Percentiles rank a stretch among this genome's conserved stretches.
phyloP scores from a whole-genome alignment of 2,113 vertebrate species.

The Cryptomyrus ogoouensis region DNA sequence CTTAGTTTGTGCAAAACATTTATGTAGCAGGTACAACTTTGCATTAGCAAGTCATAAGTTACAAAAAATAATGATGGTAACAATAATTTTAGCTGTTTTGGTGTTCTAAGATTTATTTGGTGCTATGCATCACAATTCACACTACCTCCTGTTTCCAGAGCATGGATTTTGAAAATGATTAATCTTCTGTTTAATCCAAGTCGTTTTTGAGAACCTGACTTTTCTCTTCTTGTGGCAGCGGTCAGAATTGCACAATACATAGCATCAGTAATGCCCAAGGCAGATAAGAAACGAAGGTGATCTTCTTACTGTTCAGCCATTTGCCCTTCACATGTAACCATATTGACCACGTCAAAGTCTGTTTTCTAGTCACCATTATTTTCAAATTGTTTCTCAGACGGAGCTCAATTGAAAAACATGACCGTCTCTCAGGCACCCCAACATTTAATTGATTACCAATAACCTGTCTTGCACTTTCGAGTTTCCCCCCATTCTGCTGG shows the following conservation, averaged over 20 bases:
- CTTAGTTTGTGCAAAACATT: neutral
- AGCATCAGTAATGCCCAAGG: constrained; percentile 42
- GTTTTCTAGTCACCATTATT: constrained; percentile 87
- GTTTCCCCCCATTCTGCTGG: constrained; percentile 66
- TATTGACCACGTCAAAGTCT: constrained; percentile 85
- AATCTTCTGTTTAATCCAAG: neutral
- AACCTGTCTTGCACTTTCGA: constrained; percentile 74
- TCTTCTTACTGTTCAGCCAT: constrained; percentile 56
- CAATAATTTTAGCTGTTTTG: neutral
- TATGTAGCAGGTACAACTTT: neutral
- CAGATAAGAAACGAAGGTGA: constrained; percentile 54
- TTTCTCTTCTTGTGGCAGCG: constrained; percentile 44
- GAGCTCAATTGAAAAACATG: constrained; percentile 89
- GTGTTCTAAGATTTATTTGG: neutral
- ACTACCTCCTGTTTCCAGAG: neutral
- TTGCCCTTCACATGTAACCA: constrained; percentile 87
- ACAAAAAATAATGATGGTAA: neutral
- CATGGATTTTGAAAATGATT: neutral
- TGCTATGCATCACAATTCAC: neutral
- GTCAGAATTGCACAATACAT: constrained; percentile 55
- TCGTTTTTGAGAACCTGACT: constrained; percentile 22
- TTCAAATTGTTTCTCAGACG: constrained; percentile 98
- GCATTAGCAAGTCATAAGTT: neutral
- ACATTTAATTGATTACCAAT: constrained; percentile 98
- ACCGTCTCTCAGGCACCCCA: constrained; percentile 92